Evolutionary conservation across 2,888 invertebrate species (phyloP).

Genomic region (Plutella xylostella): DNA sequence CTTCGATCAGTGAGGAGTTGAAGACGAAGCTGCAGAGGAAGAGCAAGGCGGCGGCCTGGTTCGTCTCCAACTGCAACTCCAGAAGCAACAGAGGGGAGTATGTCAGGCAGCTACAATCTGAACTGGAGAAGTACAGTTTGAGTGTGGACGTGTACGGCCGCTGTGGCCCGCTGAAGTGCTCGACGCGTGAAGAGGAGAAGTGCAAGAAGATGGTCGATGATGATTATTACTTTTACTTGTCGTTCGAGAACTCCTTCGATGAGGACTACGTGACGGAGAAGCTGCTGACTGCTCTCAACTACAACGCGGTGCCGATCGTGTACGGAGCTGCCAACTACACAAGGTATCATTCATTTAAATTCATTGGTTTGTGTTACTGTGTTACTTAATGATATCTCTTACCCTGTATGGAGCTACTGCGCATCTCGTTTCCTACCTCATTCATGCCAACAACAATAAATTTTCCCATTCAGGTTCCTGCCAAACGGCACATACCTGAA

Average conservation of each 20-base stretch:
- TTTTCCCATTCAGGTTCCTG: conserved; percentile 32
- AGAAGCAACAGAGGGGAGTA: conserved; percentile 25
- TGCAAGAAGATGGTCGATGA: conserved; percentile 26
- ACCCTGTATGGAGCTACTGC: not conserved
- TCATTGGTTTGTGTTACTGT: not conserved
- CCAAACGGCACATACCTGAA: conserved; percentile 29
- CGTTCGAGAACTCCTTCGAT: conserved; percentile 41
- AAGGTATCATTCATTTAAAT: conserved; percentile 26
- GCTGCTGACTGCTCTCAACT: conserved; percentile 30
- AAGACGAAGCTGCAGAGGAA: conserved; percentile 27
- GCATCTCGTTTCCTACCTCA: not conserved
- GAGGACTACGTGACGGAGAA: conserved; percentile 50
- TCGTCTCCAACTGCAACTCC: conserved; percentile 35
- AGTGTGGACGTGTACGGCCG: conserved; percentile 33
- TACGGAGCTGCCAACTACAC: conserved; percentile 46
- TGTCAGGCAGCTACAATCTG: conserved; percentile 22
- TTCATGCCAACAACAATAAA: too few species aligned
- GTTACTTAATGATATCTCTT: not conserved
- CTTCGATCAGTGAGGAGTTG: conserved; percentile 24
- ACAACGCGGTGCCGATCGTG: conserved; percentile 40
- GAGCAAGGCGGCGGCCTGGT: conserved; percentile 37
- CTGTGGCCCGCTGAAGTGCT: conserved; percentile 29
- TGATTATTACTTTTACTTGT: conserved; percentile 34
- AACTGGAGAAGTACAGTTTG: conserved; percentile 26
- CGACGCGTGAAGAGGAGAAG: conserved; percentile 19